Conservation (phyloP, 1,140 invertebrate genomes). For the Spodoptera litura region DNA sequence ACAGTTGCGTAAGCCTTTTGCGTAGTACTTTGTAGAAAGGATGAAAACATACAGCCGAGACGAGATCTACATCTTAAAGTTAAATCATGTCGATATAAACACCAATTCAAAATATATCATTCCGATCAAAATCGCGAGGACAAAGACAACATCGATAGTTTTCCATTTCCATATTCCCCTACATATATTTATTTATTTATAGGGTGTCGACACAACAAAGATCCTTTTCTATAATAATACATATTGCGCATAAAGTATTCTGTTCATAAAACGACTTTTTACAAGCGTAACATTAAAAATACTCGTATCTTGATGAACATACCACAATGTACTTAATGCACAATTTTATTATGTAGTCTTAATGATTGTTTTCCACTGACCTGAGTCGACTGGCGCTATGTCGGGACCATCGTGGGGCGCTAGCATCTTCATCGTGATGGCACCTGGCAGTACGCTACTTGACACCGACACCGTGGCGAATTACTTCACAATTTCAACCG, state of each 20-base stretch:
- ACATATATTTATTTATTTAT: constrained; percentile 20
- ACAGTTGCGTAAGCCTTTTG: constrained; percentile 29
- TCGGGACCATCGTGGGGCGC: constrained; percentile 72
- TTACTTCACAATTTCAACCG: constrained; percentile 61
- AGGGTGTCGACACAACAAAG: constrained; percentile 32
- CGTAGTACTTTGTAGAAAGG: constrained; percentile 22
- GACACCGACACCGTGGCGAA: constrained; percentile 77
- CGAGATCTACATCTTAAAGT: not conserved
- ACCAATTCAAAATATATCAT: not conserved
- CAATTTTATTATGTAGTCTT: constrained; percentile 36
- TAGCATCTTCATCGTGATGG: constrained; percentile 79
- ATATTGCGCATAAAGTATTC: constrained; percentile 23
- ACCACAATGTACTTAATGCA: constrained; percentile 3
- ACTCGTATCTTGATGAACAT: not conserved
- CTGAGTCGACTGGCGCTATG: constrained; percentile 72
- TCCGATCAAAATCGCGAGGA: not conserved
- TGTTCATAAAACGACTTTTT: not conserved
- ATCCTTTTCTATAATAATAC: not conserved
- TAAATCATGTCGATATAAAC: too few relatives aligned
- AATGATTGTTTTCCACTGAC: constrained; percentile 66
- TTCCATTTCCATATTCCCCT: not conserved
- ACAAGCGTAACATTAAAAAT: not conserved
- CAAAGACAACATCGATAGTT: not conserved
- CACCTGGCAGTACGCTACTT: constrained; percentile 76
- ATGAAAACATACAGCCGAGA: constrained; percentile 2